phyloP scores from a whole-genome alignment of 2,888 invertebrate genomes.

The Carabus problematicus region DNA sequence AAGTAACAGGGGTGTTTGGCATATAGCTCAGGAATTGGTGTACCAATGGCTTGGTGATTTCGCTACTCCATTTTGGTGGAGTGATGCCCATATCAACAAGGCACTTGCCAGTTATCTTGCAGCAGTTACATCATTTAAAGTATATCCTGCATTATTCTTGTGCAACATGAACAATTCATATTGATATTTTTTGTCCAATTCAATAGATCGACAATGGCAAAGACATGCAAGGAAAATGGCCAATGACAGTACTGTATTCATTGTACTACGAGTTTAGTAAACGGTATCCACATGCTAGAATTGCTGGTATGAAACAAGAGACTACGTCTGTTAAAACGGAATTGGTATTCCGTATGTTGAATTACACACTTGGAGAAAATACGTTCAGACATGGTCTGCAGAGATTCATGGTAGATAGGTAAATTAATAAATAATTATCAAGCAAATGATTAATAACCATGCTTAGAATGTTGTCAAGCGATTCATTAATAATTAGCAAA shows the following conservation, averaged over 20 bases:
- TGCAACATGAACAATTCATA: neutral
- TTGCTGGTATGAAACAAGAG: conserved; percentile 77
- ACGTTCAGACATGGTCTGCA: conserved; percentile 78
- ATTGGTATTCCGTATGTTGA: conserved; percentile 87
- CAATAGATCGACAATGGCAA: conserved; percentile 73
- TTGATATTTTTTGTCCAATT: conserved; percentile 33
- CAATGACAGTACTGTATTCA: conserved; percentile 79
- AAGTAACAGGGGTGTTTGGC: conserved; percentile 69
- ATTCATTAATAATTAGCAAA: neutral
- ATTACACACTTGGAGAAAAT: conserved; percentile 79
- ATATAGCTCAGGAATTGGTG: conserved; percentile 74
- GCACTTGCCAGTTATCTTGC: conserved; percentile 79
- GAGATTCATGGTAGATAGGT: conserved; percentile 72
- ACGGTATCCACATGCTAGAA: conserved; percentile 78
- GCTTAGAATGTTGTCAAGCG: no score
- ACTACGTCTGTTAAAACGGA: conserved; percentile 78
- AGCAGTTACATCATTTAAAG: conserved; percentile 74
- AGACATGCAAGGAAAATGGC: conserved; percentile 82
- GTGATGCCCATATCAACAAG: conserved; percentile 77
- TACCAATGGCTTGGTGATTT: conserved; percentile 83
- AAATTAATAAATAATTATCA: conserved; percentile 43
- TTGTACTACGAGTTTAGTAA: conserved; percentile 83
- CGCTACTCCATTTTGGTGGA: conserved; percentile 80
- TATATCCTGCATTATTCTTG: conserved; percentile 51
- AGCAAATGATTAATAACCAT: no score